Conservation (phyloP, 2,797 vertebrate genomes). For the Acipenser transmontanus region DNA sequence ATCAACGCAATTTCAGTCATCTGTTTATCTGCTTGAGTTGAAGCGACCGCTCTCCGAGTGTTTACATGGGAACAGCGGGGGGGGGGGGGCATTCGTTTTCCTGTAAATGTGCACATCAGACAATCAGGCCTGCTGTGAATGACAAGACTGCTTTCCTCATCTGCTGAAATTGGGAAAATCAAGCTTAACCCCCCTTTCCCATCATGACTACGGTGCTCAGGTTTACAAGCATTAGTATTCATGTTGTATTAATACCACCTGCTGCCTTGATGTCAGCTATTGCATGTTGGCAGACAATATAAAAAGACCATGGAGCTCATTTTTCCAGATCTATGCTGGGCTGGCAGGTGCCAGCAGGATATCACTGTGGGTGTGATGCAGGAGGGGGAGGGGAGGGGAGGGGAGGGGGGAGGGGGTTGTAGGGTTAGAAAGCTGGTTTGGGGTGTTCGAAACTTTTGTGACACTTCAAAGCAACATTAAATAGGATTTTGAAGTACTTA, state of each 20-base stretch:
- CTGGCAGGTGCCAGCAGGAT: constrained; percentile 23
- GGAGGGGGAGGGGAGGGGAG: too few relatives aligned
- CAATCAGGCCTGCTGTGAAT: constrained; percentile 8
- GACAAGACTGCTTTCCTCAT: constrained; percentile 4
- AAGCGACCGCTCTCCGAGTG: constrained; percentile 24
- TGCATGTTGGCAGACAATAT: constrained; percentile 8
- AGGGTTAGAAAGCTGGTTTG: too few relatives aligned
- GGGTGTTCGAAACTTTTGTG: too few relatives aligned
- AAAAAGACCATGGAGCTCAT: constrained; percentile 15
- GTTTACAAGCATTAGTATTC: neutral
- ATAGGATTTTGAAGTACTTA: too few relatives aligned
- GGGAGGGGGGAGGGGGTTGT: too few relatives aligned
- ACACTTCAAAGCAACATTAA: too few relatives aligned
- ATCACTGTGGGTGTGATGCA: neutral
- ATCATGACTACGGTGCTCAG: neutral
- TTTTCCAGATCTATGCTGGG: constrained; percentile 22
- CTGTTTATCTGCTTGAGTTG: constrained; percentile 30
- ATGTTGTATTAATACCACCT: constrained; percentile 12
- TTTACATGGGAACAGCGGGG: constrained; percentile 35
- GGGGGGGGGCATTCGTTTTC: neutral
- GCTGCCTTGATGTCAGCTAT: constrained; percentile 4
- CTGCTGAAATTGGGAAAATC: constrained; percentile 3
- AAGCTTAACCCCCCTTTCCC: neutral
- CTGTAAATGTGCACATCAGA: too few relatives aligned
- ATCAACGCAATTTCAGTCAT: constrained; percentile 22